Percentiles rank a stretch among this genome's conserved stretches.
These are phyloP conservation scores for Bolinopsis microptera DNA, from an alignment of 37 sponge, comb jelly and placozoan genomes.

Conservation along the genomic window DNA sequence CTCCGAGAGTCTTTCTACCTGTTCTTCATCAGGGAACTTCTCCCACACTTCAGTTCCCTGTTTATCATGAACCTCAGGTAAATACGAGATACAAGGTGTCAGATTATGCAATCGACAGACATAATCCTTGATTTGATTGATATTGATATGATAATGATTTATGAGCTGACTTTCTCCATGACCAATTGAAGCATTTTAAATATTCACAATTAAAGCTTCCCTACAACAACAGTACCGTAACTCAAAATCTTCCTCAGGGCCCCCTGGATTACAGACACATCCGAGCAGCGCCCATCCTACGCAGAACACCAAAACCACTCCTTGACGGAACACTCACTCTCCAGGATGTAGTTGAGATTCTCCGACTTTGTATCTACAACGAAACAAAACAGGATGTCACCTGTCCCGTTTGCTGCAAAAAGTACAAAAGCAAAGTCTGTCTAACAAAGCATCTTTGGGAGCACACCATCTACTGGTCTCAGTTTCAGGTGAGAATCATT, in stretches of 20 bases:
- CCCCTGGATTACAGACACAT: background rate
- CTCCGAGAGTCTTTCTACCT: background rate
- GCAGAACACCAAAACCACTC: background rate
- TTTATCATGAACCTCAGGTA: background rate
- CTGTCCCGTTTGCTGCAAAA: constrained; percentile 61
- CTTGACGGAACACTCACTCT: constrained; percentile 1
- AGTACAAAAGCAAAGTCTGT: constrained; percentile 70
- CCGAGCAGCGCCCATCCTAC: background rate
- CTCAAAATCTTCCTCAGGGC: no score
- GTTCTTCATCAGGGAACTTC: background rate
- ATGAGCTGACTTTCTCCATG: no score
- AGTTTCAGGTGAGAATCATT: constrained; percentile 40
- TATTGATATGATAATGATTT: no score
- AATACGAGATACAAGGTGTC: no score
- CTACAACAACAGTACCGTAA: no score
- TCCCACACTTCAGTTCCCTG: background rate
- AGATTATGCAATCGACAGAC: no score
- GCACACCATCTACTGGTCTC: constrained; percentile 70
- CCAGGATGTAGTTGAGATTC: constrained; percentile 16
- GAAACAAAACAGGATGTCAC: background rate
- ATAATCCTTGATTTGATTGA: no score
- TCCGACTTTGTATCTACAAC: constrained; percentile 22
- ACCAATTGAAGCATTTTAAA: no score
- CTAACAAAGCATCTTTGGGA: constrained; percentile 72
- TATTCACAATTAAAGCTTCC: no score